A percentile compares a stretch with the other conserved stretches of the same genome.
Conservation (phyloP, 2,888 invertebrate genomes). For the Drosophila tripunctata region DNA sequence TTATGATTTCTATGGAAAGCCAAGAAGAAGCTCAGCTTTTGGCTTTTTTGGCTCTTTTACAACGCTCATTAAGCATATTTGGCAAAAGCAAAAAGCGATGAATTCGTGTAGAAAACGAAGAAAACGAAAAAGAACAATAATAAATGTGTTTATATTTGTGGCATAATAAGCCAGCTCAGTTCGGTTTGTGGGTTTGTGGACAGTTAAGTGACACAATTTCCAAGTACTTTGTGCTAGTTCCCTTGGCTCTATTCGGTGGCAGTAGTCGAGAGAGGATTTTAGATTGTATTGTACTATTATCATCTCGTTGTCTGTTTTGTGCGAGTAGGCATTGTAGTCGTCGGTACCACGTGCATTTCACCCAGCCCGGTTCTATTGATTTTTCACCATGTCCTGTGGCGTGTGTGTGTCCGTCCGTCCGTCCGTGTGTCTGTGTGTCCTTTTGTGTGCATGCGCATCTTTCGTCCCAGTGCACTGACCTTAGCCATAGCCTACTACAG, state of each 20-base stretch:
- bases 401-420: too few relatives aligned
- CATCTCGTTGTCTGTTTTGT: conserved; percentile 7
- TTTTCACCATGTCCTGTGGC: conserved; percentile 56
- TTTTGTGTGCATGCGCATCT: conserved; percentile 58
- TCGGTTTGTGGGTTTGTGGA: conserved; percentile 26
- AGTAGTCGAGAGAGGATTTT: not conserved
- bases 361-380: conserved; percentile 63
- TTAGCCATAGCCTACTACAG: conserved; percentile 41
- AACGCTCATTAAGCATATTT: conserved; percentile 65
- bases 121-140: conserved; percentile 23
- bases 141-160: conserved; percentile 30
- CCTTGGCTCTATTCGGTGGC: conserved; percentile 1
- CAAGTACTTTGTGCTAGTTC: conserved; percentile 27
- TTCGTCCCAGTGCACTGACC: conserved; percentile 53
- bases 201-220: conserved; percentile 74
- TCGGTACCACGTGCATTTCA: conserved; percentile 45
- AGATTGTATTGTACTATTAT: not conserved
- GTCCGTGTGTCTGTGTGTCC: too few relatives aligned
- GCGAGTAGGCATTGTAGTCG: conserved; percentile 9
- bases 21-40: conserved; percentile 25
- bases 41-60: conserved; percentile 7
- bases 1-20: conserved; percentile 8
- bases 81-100: conserved; percentile 28
- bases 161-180: conserved; percentile 25
- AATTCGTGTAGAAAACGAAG: not conserved